phyloP scores from a whole-genome alignment of 2,113 vertebrate species.

The Terrapene triunguis region DNA sequence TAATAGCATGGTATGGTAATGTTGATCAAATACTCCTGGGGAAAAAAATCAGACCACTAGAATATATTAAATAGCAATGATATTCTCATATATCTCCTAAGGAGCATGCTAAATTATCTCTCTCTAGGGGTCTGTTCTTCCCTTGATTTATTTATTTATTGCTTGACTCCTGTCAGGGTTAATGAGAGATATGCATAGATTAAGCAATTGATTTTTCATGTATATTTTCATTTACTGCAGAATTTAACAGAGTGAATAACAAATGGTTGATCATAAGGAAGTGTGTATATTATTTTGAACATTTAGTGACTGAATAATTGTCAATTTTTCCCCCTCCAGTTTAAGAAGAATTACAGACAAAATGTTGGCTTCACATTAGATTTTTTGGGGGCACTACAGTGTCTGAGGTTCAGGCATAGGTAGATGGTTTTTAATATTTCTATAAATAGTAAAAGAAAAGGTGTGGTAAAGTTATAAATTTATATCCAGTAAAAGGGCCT shows the following conservation, averaged over 20 bases:
- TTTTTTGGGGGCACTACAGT: not conserved
- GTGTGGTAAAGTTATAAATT: not conserved
- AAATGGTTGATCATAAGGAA: not conserved
- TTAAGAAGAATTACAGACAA: not conserved
- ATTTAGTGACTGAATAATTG: not conserved
- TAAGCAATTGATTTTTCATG: not conserved
- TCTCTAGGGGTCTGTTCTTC: not conserved
- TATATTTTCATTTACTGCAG: not conserved
- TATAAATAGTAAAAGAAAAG: not conserved
- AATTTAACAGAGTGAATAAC: not conserved
- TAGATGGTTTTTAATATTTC: not conserved
- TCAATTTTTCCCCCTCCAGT: not conserved
- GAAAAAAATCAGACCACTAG: not conserved
- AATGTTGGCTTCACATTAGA: not conserved
- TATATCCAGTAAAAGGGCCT: not conserved
- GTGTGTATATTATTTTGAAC: not conserved
- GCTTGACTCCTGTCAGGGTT: not conserved
- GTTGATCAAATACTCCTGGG: not conserved
- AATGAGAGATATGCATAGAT: not conserved
- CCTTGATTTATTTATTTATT: not conserved
- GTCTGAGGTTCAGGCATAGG: not conserved
- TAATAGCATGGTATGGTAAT: not conserved
- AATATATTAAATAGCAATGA: not conserved
- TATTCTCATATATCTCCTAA: not conserved
- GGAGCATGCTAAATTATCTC: not conserved